Percentiles rank a stretch among this genome's conserved stretches.
phyloP scores from a whole-genome alignment of 2,888 invertebrate species.

The Mythimna impura region DNA sequence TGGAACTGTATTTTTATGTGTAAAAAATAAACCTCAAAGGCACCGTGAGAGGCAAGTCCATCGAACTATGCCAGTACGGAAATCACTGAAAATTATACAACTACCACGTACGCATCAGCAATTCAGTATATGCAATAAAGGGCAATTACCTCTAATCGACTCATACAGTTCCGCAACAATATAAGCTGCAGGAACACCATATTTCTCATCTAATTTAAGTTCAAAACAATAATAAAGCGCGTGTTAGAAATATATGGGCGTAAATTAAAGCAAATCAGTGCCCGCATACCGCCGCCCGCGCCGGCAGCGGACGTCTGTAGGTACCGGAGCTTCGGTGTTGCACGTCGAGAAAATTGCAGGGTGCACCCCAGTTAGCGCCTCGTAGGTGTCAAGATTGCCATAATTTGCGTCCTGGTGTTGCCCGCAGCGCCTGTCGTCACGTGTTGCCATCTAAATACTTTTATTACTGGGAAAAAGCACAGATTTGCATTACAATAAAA shows the following conservation, averaged over 20 bases:
- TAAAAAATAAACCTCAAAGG: not conserved
- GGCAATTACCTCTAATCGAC: conserved; percentile 3
- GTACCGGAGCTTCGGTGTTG: conserved; percentile 59
- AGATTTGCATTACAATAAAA: conserved; percentile 81
- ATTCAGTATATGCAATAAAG: not conserved
- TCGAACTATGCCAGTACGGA: not conserved
- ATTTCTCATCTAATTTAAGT: conserved; percentile 45
- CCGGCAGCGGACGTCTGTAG: conserved; percentile 57
- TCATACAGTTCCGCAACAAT: conserved; percentile 8
- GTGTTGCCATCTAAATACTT: conserved; percentile 86
- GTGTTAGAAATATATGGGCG: conserved; percentile 65
- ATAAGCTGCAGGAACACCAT: conserved; percentile 27
- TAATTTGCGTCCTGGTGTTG: conserved; percentile 86
- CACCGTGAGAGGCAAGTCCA: not conserved
- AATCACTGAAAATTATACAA: conserved; percentile 3
- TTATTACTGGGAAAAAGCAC: conserved; percentile 80
- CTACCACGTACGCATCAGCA: not conserved
- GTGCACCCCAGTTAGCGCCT: conserved; percentile 88
- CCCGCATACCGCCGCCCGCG: conserved; percentile 62
- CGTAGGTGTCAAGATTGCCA: conserved; percentile 90
- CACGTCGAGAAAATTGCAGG: conserved; percentile 87
- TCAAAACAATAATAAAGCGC: conserved; percentile 47
- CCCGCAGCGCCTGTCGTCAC: conserved; percentile 88
- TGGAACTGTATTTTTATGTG: no score
- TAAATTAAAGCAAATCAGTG: conserved; percentile 79